Evolutionary conservation across 2,113 vertebrate species (phyloP), one percentile per base, ranked within the genome.

Genomic region (Tetraodon nigroviridis): DNA sequence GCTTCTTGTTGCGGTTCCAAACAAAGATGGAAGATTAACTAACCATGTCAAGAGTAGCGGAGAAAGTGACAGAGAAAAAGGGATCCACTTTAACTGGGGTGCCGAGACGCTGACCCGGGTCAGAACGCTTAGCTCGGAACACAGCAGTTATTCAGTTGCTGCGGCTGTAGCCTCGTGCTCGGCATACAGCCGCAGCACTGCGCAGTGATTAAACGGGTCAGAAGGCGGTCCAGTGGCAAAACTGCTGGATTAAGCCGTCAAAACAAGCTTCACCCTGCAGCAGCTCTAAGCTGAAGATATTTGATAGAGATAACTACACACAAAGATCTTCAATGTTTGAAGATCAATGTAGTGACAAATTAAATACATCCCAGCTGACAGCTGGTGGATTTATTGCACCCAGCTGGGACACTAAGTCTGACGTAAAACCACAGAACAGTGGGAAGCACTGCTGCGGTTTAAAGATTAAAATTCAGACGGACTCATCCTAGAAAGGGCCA

Each of bases 21-120:
- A 67, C 54, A 74, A 72, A 78, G 45, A 62, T 12, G 2, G 12
- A 46, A 64, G 72, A 77, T 75, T 75, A 79, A 54, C 54, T 76
- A 69, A 55, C 44, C 67, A 55, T 52, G 69, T 66, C 54, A 65
- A 61, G 60, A 62, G 54, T 41, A 55, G 67, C n/a, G 16, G 62
- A 71, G 51, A 56, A 29, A 56, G 53, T 45, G 60, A 46, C 11
- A 42, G 24, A 58, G 46, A 49, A 58, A 52, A 49, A 49, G 68
- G 48, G 47, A 51, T 64, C 65, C 49, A 51, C 69, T 71, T 77
- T 75, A 68, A 77, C 19, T 6, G 7, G 19, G 58, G 71, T 76
- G 74, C 65, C 37, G 22, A 62, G 53, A 56, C 53, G n/a, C 61
- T 50, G 61, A 73, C 55, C 68, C 7, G 32, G 58, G 62, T 52